A percentile compares a stretch with the other conserved stretches of the same genome.
phyloP scores from a whole-genome alignment of 2,797 vertebrate species.

The Scomberomorus guttatus region DNA sequence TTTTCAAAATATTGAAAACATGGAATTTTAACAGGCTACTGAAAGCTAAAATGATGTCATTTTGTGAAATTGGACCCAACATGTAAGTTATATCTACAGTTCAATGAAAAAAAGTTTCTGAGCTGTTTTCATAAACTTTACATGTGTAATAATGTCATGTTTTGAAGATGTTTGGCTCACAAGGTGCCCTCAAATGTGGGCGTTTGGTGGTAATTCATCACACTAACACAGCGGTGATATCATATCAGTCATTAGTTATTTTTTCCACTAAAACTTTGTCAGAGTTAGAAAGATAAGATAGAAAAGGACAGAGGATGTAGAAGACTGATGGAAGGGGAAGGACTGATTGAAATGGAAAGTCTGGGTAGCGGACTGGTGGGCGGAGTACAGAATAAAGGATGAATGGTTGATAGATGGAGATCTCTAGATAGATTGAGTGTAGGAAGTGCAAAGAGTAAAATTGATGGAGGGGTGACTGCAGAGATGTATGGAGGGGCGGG shows the following conservation, averaged over 20 bases:
- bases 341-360: no score
- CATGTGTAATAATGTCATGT: not conserved
- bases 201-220: not conserved
- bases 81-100: no score
- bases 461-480: not conserved
- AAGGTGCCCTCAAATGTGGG: not conserved
- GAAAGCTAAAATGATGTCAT: no score
- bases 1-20: not conserved
- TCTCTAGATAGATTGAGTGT: constrained; percentile 4
- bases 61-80: no score
- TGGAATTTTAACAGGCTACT: not conserved
- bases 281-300: not conserved
- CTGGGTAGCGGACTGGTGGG: constrained; percentile 22
- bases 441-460: not conserved
- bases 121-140: not conserved
- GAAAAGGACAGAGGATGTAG: not conserved
- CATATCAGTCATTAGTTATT: not conserved
- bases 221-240: not conserved
- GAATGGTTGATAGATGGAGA: not conserved
- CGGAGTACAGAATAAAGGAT: not conserved
- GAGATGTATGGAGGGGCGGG: not conserved
- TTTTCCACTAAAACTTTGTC: not conserved
- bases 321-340: not conserved
- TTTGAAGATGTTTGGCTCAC: not conserved
- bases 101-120: no score